These are phyloP conservation scores for Chionis minor DNA, from an alignment of 2,113 vertebrate genomes.

Conservation along the genomic window DNA sequence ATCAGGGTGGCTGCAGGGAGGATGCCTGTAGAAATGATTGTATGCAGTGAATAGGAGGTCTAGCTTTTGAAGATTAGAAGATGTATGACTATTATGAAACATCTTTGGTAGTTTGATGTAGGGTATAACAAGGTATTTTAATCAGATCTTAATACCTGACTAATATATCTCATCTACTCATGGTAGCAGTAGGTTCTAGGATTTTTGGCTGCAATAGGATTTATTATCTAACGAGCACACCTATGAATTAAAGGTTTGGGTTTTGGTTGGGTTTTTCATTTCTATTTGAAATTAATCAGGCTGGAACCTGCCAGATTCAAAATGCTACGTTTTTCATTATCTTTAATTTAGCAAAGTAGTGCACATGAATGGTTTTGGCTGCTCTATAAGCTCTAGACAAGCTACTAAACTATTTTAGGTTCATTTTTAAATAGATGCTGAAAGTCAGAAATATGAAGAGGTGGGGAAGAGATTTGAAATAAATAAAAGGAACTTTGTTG, in stretches of 20 bases:
- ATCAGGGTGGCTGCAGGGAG: no score
- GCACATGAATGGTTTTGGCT: background rate
- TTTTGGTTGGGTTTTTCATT: background rate
- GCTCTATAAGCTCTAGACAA: background rate
- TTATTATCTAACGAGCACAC: background rate
- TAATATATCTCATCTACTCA: background rate
- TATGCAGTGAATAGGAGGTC: background rate
- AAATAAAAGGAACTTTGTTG: background rate
- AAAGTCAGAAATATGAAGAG: background rate
- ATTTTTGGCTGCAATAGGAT: background rate
- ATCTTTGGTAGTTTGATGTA: background rate
- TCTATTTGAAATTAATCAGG: background rate
- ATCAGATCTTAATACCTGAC: background rate
- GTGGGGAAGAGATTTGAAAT: background rate
- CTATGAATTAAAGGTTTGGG: background rate
- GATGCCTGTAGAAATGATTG: background rate
- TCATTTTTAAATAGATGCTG: background rate
- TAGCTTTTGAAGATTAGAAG: background rate
- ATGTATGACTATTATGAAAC: background rate
- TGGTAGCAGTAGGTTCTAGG: accelerated
- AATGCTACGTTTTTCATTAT: background rate
- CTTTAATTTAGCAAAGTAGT: background rate
- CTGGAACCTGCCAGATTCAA: background rate
- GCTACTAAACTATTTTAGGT: background rate
- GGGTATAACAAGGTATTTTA: background rate